phyloP scores from a whole-genome alignment of 2,797 vertebrate genomes.

The Schizopygopsis pylzovi region DNA sequence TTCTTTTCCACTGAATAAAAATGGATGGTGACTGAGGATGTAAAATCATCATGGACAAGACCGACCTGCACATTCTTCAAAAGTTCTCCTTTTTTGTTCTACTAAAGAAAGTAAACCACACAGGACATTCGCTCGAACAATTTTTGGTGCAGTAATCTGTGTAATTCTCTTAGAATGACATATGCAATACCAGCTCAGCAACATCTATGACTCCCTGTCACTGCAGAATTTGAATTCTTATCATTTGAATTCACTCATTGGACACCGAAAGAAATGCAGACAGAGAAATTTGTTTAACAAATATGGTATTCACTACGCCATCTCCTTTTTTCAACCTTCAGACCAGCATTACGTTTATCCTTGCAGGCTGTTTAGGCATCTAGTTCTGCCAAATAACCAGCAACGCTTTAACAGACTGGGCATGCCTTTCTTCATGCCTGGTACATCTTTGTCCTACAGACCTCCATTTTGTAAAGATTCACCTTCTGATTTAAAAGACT shows the following conservation, averaged over 20 bases:
- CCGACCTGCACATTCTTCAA: not conserved
- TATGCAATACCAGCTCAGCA: not conserved
- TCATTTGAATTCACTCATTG: constrained; percentile 23
- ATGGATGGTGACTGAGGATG: not conserved
- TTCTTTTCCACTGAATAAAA: constrained; percentile 4
- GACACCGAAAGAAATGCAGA: not conserved
- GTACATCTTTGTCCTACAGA: constrained; percentile 45
- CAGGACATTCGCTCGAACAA: not conserved
- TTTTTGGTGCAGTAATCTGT: not conserved
- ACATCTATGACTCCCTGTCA: not conserved
- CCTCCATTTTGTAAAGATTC: constrained; percentile 65
- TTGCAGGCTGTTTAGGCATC: constrained; percentile 19
- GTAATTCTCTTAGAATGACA: not conserved
- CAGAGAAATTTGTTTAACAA: constrained; percentile 40
- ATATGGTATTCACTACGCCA: not conserved
- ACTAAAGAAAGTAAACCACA: not conserved
- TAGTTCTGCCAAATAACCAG: constrained; percentile 17
- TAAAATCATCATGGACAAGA: not conserved
- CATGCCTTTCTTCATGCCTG: constrained; percentile 17
- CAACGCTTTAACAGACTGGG: constrained; percentile 40
- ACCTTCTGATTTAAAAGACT: constrained; percentile 41
- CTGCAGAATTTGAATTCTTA: not conserved
- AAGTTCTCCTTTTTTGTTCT: not conserved
- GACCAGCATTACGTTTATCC: not conserved
- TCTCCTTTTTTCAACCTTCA: not conserved